Conservation (phyloP, 2,797 vertebrate species). For the Cyprinodon diabolis region DNA sequence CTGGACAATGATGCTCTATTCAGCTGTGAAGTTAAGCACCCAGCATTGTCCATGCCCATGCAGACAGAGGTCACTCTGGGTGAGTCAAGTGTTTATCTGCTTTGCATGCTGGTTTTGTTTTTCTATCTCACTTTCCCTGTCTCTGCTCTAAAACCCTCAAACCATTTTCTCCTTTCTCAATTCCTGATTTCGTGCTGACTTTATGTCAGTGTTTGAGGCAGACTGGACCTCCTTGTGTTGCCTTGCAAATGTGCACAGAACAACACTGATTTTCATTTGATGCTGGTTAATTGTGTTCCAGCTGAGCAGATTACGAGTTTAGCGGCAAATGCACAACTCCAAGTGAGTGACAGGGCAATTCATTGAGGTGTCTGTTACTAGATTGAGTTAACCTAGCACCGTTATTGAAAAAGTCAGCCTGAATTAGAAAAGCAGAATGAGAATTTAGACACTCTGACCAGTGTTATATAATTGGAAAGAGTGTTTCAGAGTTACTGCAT, state of each 20-base stretch:
- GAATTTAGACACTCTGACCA: slow-evolving; percentile 67
- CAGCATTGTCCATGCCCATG: slow-evolving; percentile 98
- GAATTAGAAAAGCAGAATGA: slow-evolving; percentile 78
- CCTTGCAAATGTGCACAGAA: slow-evolving; percentile 73
- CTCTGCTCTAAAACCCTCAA: slow-evolving; percentile 5
- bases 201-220: slow-evolving; percentile 28
- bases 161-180: slow-evolving; percentile 12
- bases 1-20: slow-evolving; percentile 97
- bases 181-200: slow-evolving; percentile 39
- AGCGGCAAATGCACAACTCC: slow-evolving; percentile 66
- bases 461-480: slow-evolving; percentile 37
- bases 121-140: slow-evolving; percentile 10
- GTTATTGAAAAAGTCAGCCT: slow-evolving; percentile 82
- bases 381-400: slow-evolving; percentile 80
- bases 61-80: slow-evolving; percentile 94
- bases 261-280: slow-evolving; percentile 79
- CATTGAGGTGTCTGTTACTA: slow-evolving; percentile 77
- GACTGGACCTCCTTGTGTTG: slow-evolving; percentile 53
- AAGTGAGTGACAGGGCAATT: slow-evolving; percentile 82
- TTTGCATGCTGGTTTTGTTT: slow-evolving; percentile 14
- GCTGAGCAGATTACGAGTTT: slow-evolving; percentile 77
- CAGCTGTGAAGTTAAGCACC: slow-evolving; percentile 98
- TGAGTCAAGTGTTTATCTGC: slow-evolving; percentile 70
- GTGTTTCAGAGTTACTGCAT: slow-evolving; percentile 24
- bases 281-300: slow-evolving; percentile 78